A percentile compares a stretch with the other conserved stretches of the same genome.
Conservation (phyloP, 2,113 vertebrate species). For the Vulpes lagopus region DNA sequence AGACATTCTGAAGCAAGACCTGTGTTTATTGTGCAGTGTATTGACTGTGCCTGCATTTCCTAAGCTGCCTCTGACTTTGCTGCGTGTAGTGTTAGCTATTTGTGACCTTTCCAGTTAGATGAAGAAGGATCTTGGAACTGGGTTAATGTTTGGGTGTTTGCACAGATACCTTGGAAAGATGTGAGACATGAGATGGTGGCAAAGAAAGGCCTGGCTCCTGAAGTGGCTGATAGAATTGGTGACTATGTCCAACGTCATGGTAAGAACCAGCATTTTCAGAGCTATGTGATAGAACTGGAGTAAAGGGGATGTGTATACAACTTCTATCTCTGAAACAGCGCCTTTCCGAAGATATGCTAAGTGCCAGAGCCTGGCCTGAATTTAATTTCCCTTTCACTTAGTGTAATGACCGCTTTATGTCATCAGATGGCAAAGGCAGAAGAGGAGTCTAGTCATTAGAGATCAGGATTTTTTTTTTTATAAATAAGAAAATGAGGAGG, state of each 20-base stretch:
- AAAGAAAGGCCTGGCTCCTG: slow-evolving; percentile 92
- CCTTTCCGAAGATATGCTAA: background rate
- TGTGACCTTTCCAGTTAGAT: background rate
- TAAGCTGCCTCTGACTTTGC: slow-evolving; percentile 42
- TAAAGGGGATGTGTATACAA: background rate
- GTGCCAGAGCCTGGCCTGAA: background rate
- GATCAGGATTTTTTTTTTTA: background rate
- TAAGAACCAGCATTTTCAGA: slow-evolving; percentile 80
- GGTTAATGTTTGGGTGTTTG: background rate
- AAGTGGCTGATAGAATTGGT: slow-evolving; percentile 91
- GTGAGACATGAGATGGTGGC: slow-evolving; percentile 95
- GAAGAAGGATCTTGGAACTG: background rate
- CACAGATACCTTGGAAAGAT: slow-evolving; percentile 93
- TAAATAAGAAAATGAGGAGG: background rate
- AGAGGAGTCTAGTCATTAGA: background rate
- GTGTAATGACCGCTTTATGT: slow-evolving; percentile 44
- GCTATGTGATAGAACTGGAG: background rate
- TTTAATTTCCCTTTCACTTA: slow-evolving; percentile 54
- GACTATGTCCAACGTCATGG: slow-evolving; percentile 91
- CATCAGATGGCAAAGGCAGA: slow-evolving; percentile 34
- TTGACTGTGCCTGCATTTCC: slow-evolving; percentile 14
- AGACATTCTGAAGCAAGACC: background rate
- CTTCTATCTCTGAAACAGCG: slow-evolving; percentile 15
- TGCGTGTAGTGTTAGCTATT: background rate
- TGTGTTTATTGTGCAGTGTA: background rate